Conservation (phyloP, 2,113 vertebrate genomes). For the Oncorhynchus kisutch region DNA sequence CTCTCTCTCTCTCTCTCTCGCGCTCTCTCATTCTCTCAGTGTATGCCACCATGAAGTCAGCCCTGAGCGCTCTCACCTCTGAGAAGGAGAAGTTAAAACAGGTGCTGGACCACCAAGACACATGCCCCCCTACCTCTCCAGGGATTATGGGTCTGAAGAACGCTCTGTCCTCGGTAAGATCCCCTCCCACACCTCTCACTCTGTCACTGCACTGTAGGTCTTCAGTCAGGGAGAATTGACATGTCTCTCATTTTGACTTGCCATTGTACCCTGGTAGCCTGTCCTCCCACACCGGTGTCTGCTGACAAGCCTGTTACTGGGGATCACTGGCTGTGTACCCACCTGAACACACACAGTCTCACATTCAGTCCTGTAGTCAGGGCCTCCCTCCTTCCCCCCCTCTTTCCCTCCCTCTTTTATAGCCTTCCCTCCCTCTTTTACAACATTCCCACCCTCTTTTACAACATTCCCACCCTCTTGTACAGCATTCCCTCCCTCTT, state of each 20-base stretch:
- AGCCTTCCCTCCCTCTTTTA: neutral
- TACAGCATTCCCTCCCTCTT: too few relatives aligned
- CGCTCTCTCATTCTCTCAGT: constrained; percentile 53
- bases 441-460: too few relatives aligned
- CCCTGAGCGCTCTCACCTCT: constrained; percentile 80
- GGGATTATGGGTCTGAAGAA: constrained; percentile 91
- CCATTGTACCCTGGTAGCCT: neutral
- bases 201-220: neutral
- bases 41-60: constrained; percentile 86
- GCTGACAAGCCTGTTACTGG: constrained; percentile 31
- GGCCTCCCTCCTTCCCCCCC: too few relatives aligned
- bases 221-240: constrained; percentile 2
- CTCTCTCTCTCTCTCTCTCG: constrained; percentile 27
- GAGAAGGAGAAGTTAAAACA: constrained; percentile 90
- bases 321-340: constrained; percentile 34
- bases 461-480: too few relatives aligned
- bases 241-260: constrained; percentile 12
- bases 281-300: constrained; percentile 42
- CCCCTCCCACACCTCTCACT: neutral
- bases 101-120: constrained; percentile 81
- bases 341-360: constrained; percentile 27
- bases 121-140: constrained; percentile 78
- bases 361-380: too few relatives aligned
- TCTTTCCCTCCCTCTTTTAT: too few relatives aligned
- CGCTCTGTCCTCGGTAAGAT: constrained; percentile 82